Evolutionary conservation across 2,797 vertebrate species (phyloP), one percentile per base, ranked within the genome.

Genomic region (Hoplostethus atlanticus): DNA sequence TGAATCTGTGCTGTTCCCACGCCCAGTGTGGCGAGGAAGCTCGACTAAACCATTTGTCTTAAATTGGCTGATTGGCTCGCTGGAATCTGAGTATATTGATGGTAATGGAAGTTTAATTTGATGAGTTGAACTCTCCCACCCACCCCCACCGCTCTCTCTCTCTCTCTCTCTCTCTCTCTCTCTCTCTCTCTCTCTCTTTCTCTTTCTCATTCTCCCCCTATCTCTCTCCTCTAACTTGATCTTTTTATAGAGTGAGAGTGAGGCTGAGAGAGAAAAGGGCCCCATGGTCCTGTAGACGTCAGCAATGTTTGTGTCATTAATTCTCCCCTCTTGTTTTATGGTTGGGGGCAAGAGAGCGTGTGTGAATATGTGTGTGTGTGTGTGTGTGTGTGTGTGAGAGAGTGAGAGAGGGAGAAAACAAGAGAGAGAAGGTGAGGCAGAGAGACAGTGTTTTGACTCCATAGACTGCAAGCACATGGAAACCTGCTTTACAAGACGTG

Each of bases 1-100:
- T 91, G 92, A 90, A 85, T 89, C 79, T 79, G 68, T 53, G 57
- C 83, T 13, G 90, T 95, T 95, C 93, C 92, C 93, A 95, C 92
- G 91, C 87, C 90, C 89, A 88, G 89, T 85, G 92, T 93, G 92
- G 89, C 86, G 88, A 86, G 76, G 87, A 89, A 84, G 85, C 87
- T 89, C 85, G 76, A 84, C 88, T 77, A 87, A 88, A 91, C 90
- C 76, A 91, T 93, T 94, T 91, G 88, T 93, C 87, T 93, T 90
- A 84, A 91, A 93, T 84, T 80, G 91, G 84, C 88, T 93, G 88
- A 92, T 93, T 92, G 92, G 85, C 80, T 91, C 40, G 70, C 77
- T 89, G 89, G 90, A 90, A 91, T 93, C 86, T 84, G 75, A 87
- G 79, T 68, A 16, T 73, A 84, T 71, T 89, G 81, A 88, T 71